Evolutionary conservation across 2,797 vertebrate species (phyloP).

Genomic region (Austrolebias charrua): DNA sequence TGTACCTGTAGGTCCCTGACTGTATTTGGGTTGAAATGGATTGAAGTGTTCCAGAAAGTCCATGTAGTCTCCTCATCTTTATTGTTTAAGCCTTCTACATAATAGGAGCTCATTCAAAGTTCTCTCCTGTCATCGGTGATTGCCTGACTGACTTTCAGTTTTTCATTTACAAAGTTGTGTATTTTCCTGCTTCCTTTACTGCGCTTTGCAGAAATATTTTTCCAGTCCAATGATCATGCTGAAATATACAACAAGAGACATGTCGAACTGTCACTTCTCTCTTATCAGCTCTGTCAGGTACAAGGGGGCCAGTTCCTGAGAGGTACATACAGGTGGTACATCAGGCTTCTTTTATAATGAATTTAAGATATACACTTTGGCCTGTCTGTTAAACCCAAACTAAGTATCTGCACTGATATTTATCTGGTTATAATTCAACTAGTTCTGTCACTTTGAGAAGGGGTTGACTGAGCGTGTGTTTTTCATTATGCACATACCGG

Average conservation of each 20-base stretch:
- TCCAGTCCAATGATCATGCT: not conserved
- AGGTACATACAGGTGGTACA: not conserved
- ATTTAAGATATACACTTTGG: not conserved
- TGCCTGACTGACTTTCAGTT: slow-evolving; percentile 6
- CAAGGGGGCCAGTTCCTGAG: too few relatives aligned
- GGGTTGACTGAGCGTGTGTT: not conserved
- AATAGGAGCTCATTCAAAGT: slow-evolving; percentile 3
- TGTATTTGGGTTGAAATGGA: not conserved
- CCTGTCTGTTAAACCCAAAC: not conserved
- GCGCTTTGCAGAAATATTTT: not conserved
- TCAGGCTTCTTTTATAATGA: not conserved
- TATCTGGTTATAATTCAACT: not conserved
- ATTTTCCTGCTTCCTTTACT: not conserved
- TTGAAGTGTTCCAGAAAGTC: not conserved
- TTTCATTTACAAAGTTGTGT: not conserved
- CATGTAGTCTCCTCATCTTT: not conserved
- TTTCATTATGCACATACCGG: not conserved
- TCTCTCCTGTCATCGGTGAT: not conserved
- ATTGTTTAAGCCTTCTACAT: slow-evolving; percentile 5
- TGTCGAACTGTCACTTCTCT: not conserved
- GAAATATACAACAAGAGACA: not conserved
- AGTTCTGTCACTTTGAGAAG: not conserved
- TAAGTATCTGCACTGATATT: not conserved
- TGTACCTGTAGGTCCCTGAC: not conserved
- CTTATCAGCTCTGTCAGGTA: not conserved